phyloP scores from a whole-genome alignment of 2,113 vertebrate species.

The Campylomormyrus tamandua region DNA sequence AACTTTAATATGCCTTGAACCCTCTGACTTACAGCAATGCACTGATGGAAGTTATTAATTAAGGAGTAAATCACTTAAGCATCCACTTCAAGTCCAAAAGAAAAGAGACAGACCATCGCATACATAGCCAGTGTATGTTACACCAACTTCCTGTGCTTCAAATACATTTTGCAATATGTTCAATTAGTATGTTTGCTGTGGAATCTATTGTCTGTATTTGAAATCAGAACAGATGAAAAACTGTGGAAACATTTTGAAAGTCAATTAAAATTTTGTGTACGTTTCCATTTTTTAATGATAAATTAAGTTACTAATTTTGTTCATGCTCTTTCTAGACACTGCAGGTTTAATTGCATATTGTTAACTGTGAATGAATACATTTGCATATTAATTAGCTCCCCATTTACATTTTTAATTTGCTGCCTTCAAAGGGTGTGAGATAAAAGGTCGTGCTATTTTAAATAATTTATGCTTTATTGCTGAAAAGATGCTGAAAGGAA shows the following conservation, averaged over 20 bases:
- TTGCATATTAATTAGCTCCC: slow-evolving; percentile 99
- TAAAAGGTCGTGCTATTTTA: slow-evolving; percentile 99
- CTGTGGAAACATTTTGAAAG: slow-evolving; percentile 95
- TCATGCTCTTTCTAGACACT: slow-evolving; percentile 99
- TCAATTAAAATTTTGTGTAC: slow-evolving; percentile 91
- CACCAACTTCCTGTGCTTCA: slow-evolving; percentile 41
- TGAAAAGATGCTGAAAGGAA: slow-evolving; percentile 99
- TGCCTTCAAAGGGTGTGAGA: slow-evolving; percentile 99
- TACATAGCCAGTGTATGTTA: slow-evolving; percentile 34
- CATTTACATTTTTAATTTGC: slow-evolving; percentile 99
- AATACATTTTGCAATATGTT: slow-evolving; percentile 51
- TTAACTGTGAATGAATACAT: slow-evolving; percentile 99
- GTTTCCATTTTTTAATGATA: slow-evolving; percentile 97
- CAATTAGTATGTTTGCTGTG: slow-evolving; percentile 53
- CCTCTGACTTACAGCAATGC: slow-evolving; percentile 27
- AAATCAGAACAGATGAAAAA: slow-evolving; percentile 59
- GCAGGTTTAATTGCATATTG: slow-evolving; percentile 99
- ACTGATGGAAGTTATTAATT: slow-evolving; percentile 36
- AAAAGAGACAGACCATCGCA: background rate
- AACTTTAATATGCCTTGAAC: slow-evolving; percentile 39
- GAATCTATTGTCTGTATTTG: slow-evolving; percentile 26
- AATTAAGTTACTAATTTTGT: slow-evolving; percentile 99
- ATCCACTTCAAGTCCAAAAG: slow-evolving; percentile 11
- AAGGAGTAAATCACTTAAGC: slow-evolving; percentile 13
- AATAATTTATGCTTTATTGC: slow-evolving; percentile 99